Percentiles rank a stretch among this genome's conserved stretches.
These are phyloP conservation scores for Agonopterix heracliana DNA, from an alignment of 2,888 invertebrate genomes.

Conservation along the genomic window DNA sequence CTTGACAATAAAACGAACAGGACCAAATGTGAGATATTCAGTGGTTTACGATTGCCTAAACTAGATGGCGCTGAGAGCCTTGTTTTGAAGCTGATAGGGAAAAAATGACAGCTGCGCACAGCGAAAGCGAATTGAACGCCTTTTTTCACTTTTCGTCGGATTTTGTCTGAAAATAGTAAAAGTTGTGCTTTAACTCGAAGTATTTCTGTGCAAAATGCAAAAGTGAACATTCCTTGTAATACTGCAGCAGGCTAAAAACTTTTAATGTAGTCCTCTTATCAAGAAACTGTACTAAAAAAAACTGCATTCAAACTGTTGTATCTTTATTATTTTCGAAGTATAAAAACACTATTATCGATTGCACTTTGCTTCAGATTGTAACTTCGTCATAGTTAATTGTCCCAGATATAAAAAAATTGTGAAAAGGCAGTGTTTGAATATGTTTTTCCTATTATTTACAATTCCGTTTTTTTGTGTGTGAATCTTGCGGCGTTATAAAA, in stretches of 20 bases:
- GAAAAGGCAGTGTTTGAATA: too few relatives aligned
- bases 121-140: constrained; percentile 30
- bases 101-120: constrained; percentile 46
- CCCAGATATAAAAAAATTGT: too few relatives aligned
- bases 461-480: too few relatives aligned
- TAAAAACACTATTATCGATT: constrained; percentile 4
- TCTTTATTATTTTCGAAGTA: constrained; percentile 3
- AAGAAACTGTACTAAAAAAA: neutral
- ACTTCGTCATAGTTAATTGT: neutral
- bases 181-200: constrained; percentile 2
- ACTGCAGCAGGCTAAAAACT: neutral
- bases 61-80: constrained; percentile 20
- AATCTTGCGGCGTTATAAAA: too few relatives aligned
- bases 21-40: neutral
- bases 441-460: too few relatives aligned
- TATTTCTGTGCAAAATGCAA: neutral
- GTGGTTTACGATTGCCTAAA: neutral
- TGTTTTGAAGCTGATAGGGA: constrained; percentile 29
- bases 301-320: neutral
- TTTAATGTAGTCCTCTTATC: neutral
- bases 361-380: neutral
- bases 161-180: constrained; percentile 18
- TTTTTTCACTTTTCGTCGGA: constrained; percentile 21
- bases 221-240: neutral
- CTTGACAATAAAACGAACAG: neutral